These are phyloP conservation scores for Scolopax mira DNA, from an alignment of 2,113 vertebrate species.

Conservation along the genomic window DNA sequence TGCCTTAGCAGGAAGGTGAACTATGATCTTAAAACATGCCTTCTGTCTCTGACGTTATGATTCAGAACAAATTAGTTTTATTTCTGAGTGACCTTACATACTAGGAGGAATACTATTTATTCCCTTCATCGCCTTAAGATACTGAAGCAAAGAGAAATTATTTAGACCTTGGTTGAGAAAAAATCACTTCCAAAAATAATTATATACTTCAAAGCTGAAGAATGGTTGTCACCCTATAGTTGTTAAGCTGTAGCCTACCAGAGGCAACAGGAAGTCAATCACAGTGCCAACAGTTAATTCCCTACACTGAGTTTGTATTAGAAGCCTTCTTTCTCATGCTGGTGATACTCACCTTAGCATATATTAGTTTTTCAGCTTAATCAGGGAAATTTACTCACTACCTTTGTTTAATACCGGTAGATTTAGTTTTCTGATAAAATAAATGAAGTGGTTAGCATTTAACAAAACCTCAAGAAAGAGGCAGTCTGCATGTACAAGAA, in stretches of 20 bases:
- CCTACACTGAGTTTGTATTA: not conserved
- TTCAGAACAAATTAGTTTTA: conserved; percentile 24
- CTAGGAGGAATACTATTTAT: not conserved
- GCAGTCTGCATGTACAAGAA: not conserved
- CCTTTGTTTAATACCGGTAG: not conserved
- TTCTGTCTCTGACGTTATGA: not conserved
- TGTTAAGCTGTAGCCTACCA: not conserved
- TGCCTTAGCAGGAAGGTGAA: conserved; percentile 4
- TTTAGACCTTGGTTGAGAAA: not conserved
- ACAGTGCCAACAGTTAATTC: not conserved
- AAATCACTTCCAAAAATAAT: not conserved
- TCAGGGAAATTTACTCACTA: not conserved
- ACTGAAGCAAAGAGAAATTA: not conserved
- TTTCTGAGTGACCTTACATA: conserved; percentile 16
- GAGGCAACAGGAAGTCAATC: not conserved
- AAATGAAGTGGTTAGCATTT: not conserved
- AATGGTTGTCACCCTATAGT: not conserved
- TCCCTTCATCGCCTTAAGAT: not conserved
- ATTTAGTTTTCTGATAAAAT: not conserved
- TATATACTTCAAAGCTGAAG: not conserved
- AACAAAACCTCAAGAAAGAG: not conserved
- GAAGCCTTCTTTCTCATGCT: not conserved
- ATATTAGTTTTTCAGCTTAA: not conserved
- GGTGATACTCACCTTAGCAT: not conserved
- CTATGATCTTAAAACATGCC: not conserved